Conservation (phyloP, 2,113 vertebrate species). For the Microtus richardsoni region DNA sequence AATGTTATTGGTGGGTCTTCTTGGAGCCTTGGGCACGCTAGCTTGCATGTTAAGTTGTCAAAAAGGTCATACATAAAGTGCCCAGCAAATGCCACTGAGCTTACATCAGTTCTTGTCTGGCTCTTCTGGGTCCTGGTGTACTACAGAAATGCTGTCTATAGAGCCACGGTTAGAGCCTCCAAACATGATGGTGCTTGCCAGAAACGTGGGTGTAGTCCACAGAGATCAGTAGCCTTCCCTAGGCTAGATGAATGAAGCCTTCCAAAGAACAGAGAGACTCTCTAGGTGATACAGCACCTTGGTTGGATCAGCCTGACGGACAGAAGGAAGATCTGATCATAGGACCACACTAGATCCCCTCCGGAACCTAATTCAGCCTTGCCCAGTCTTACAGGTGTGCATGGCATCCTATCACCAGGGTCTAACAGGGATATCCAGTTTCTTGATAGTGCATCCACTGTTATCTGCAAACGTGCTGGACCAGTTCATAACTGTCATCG, state of each 20-base stretch:
- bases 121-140: not conserved
- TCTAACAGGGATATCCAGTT: not conserved
- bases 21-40: not conserved
- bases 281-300: not conserved
- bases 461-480: not conserved
- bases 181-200: not conserved
- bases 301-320: not conserved
- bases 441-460: not conserved
- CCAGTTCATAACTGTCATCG: not conserved
- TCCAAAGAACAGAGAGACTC: not conserved
- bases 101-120: not conserved
- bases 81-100: not conserved
- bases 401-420: not conserved
- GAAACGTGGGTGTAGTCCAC: not conserved
- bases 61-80: not conserved
- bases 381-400: rapidly evolving
- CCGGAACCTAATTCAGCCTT: not conserved
- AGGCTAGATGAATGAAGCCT: not conserved
- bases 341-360: not conserved
- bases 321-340: not conserved
- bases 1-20: slow-evolving; percentile 13
- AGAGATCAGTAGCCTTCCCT: not conserved
- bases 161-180: not conserved
- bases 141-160: not conserved
- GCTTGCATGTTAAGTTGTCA: not conserved